These are phyloP conservation scores for Solea senegalensis DNA, from an alignment of 2,113 vertebrate species.

Conservation along the genomic window DNA sequence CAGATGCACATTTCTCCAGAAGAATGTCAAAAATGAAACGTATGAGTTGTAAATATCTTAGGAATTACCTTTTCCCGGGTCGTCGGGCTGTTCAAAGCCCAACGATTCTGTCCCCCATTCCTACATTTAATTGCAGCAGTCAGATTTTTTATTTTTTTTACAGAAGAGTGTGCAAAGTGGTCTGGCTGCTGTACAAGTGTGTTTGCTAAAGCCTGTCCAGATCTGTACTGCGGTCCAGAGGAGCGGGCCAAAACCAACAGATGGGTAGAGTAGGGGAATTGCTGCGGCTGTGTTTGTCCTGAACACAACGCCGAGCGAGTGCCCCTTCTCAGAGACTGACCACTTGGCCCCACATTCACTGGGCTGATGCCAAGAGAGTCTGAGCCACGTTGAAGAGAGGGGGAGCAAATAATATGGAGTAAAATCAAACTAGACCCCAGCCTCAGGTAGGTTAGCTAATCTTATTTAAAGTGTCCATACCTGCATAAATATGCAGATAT, in stretches of 20 bases:
- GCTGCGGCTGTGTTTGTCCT: conserved; percentile 76
- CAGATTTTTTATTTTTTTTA: conserved; percentile 49
- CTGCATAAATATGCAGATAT: conserved; percentile 27
- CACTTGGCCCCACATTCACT: conserved; percentile 68
- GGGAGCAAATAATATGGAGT: conserved; percentile 11
- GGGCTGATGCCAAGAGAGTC: conserved; percentile 57
- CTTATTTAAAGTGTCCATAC: conserved; percentile 5
- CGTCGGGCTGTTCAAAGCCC: conserved; percentile 43
- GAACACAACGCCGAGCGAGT: conserved; percentile 62
- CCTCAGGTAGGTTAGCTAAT: conserved; percentile 10
- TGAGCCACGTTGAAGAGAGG: conserved; percentile 1
- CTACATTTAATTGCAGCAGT: conserved; percentile 67
- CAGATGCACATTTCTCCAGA: conserved; percentile 10
- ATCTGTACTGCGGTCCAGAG: conserved; percentile 66
- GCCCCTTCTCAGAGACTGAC: conserved; percentile 72
- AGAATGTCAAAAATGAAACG: conserved; percentile 38
- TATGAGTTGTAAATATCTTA: conserved; percentile 39
- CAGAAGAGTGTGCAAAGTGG: conserved; percentile 74
- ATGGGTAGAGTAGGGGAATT: conserved; percentile 77
- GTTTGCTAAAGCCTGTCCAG: conserved; percentile 68
- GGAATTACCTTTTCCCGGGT: conserved; percentile 59
- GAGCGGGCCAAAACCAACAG: conserved; percentile 79
- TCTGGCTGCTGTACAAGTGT: conserved; percentile 71
- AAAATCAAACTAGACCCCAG: conserved; percentile 13
- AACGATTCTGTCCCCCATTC: conserved; percentile 46